Percentiles rank a stretch among this genome's conserved stretches.
phyloP scores from a whole-genome alignment of 2,797 vertebrate genomes.

The Mareca strepera region DNA sequence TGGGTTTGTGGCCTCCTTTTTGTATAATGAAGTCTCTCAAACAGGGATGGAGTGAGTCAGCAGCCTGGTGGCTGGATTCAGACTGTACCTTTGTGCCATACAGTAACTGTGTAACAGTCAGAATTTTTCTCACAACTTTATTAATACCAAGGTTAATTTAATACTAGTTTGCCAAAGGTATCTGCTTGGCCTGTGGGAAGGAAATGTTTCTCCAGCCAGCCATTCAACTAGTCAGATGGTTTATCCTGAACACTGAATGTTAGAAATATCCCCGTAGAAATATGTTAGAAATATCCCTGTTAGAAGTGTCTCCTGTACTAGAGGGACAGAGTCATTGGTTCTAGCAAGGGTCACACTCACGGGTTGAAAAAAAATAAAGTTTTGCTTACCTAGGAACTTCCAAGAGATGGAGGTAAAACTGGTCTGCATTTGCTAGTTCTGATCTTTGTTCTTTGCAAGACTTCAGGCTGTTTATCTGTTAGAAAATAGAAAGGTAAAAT shows the following conservation, averaged over 20 bases:
- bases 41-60: background rate
- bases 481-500: background rate
- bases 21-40: background rate
- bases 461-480: constrained; percentile 87
- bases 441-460: constrained; percentile 85
- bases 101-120: background rate
- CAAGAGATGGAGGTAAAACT: constrained; percentile 88
- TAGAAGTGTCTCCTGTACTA: background rate
- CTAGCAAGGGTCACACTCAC: background rate
- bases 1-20: background rate
- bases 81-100: background rate
- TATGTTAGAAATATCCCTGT: background rate
- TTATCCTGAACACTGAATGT: background rate
- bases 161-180: background rate
- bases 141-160: background rate
- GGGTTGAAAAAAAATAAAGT: background rate
- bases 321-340: background rate
- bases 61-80: background rate
- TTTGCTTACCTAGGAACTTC: constrained; percentile 83
- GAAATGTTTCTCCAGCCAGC: background rate
- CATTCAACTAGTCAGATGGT: background rate
- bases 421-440: constrained; percentile 87
- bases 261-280: background rate
- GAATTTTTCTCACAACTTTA: background rate
- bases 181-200: background rate